These are phyloP conservation scores for Plemyria rubiginata DNA, from an alignment of 2,888 invertebrate genomes.

Conservation along the genomic window DNA sequence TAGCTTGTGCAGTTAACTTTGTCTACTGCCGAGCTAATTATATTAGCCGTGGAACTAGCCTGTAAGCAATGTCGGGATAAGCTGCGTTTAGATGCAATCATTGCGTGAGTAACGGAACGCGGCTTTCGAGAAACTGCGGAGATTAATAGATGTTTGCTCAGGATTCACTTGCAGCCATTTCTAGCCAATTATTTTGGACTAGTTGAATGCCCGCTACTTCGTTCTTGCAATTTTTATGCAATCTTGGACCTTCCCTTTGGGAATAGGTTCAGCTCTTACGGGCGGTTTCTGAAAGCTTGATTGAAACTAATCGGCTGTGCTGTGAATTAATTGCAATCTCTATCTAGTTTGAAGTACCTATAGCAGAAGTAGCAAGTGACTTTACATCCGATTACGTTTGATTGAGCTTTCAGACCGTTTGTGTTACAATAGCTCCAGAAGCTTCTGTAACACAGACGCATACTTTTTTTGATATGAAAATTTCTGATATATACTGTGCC, in stretches of 20 bases:
- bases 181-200: constrained; percentile 32
- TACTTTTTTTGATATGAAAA: no score
- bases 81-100: constrained; percentile 37
- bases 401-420: no score
- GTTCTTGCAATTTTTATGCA: neutral
- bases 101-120: constrained; percentile 38
- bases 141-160: constrained; percentile 37
- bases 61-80: constrained; percentile 34
- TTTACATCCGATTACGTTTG: no score
- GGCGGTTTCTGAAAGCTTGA: no score
- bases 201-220: constrained; percentile 2
- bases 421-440: no score
- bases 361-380: no score
- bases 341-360: no score
- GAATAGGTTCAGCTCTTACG: no score
- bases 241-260: neutral
- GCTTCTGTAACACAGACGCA: no score
- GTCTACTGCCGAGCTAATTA: constrained; percentile 15
- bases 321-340: no score
- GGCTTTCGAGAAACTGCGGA: constrained; percentile 28
- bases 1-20: neutral
- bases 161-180: constrained; percentile 28
- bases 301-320: no score
- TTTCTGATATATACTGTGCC: no score
- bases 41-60: constrained; percentile 26